Evolutionary conservation across 37 sponge, comb jelly and placozoan genomes (phyloP), one percentile per base, ranked within the genome.

Genomic region (Mnemiopsis leidyi): DNA sequence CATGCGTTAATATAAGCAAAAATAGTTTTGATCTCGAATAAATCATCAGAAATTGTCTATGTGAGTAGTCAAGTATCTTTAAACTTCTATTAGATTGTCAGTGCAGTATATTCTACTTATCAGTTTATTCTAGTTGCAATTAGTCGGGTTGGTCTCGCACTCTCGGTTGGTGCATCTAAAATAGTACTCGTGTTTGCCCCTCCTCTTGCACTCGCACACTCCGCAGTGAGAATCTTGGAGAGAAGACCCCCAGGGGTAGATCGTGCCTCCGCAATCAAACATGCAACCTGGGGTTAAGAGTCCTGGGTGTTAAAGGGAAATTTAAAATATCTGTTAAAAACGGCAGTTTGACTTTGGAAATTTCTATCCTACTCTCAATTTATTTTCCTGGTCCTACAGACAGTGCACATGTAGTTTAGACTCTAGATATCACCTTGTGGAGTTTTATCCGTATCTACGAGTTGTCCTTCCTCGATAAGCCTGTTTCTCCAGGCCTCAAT

Each of bases 211-310:
- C 90, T 7, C 29, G 35, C 90, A 85, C 0, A 85, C 38, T 1
- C 90, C 90, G 39, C 90, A 85, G 48, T 85, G 29, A 28, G 32
- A 16, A 13, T 21, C 35, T 85, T 85, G 90, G 18, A 85, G 61
- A n/a, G 24, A 26, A 25, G 90, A 85, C 21, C 90, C 90, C 90
- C 90, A 85, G 18, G 90, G 90, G 48, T 85, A 85, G 1, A 85
- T 28, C 3, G 21, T 38, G 7, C 90, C 90, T n/a, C 90, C 90
- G 39, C 90, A 85, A 25, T 40, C 61, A 40, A 85, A 85, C 61
- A 39, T 40, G 26, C 90, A 85, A 29, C 90, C 90, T 85, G 61
- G 35, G 61, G 48, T 36, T 3, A 34, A 34, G 37, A 34, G 16
- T 21, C 35, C 5, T 21, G 35, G 34, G 36, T 28, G 7, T 73